phyloP scores from a whole-genome alignment of 2,797 vertebrate species.

The Periparus ater region DNA sequence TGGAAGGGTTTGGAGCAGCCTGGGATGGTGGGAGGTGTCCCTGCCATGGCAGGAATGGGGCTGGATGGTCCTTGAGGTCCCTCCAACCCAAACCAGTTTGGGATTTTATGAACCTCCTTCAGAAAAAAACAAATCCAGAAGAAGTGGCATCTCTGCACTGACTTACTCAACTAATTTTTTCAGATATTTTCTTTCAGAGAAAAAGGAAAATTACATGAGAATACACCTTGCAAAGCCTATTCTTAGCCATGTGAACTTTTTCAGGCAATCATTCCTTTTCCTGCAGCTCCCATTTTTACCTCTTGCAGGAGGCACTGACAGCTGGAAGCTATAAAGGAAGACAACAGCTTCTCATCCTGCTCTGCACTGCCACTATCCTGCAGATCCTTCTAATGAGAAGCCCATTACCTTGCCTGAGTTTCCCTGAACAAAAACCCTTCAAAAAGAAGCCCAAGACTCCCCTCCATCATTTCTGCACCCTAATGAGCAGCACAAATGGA shows the following conservation, averaged over 20 bases:
- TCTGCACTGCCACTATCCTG: background rate
- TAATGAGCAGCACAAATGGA: rapidly evolving
- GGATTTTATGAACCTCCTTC: background rate
- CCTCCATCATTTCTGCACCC: background rate
- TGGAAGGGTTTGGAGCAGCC: background rate
- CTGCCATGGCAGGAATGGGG: background rate
- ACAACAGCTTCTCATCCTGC: background rate
- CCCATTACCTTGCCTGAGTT: background rate
- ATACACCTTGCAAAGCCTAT: background rate
- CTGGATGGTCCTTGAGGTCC: rapidly evolving
- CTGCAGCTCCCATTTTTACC: background rate
- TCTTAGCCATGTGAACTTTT: background rate
- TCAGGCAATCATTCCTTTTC: background rate
- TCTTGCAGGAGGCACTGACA: background rate
- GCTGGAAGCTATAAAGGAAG: background rate
- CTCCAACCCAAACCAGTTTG: background rate
- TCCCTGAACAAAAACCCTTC: background rate
- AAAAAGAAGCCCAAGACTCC: background rate
- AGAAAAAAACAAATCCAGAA: background rate
- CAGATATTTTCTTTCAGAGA: background rate
- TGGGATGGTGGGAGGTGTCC: background rate
- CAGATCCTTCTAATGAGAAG: background rate
- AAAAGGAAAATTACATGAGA: background rate
- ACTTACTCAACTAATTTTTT: background rate
- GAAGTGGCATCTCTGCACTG: background rate